A percentile compares a stretch with the other conserved stretches of the same genome.
Evolutionary conservation across 1,140 invertebrate species (phyloP).

Genomic region (Nymphalis io): DNA sequence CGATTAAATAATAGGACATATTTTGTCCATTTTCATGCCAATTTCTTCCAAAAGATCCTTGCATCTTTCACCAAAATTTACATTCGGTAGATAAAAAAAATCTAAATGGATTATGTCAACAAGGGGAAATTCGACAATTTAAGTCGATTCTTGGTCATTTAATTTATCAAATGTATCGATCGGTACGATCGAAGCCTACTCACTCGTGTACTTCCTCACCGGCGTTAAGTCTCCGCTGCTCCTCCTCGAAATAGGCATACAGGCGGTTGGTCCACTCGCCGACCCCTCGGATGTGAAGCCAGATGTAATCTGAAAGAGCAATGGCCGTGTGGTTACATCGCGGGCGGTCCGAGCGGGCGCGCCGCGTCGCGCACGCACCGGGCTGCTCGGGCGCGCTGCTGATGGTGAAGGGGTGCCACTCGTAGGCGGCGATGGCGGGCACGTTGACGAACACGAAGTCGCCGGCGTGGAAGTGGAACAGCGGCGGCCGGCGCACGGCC

Average conservation of each 20-base stretch:
- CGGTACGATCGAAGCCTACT: background rate
- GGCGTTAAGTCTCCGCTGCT: conserved; percentile 87
- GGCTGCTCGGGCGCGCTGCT: conserved; percentile 97
- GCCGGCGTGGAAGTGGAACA: conserved; percentile 94
- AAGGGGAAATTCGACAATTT: background rate
- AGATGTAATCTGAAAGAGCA: conserved; percentile 87
- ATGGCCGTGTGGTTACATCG: background rate
- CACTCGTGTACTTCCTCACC: conserved; percentile 36
- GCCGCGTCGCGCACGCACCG: conserved; percentile 85
- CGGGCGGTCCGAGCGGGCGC: too few relatives aligned
- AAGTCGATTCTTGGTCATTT: background rate
- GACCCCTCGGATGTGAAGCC: conserved; percentile 95
- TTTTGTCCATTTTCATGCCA: too few relatives aligned
- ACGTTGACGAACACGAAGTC: conserved; percentile 98
- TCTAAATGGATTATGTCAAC: too few relatives aligned
- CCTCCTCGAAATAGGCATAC: conserved; percentile 92
- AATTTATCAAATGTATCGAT: too few relatives aligned
- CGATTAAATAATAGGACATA: too few relatives aligned
- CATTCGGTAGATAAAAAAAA: too few relatives aligned
- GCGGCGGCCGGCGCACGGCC: conserved; percentile 91
- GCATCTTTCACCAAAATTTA: too few relatives aligned
- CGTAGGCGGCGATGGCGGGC: conserved; percentile 94
- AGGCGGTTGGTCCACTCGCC: conserved; percentile 97
- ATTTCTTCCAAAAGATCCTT: too few relatives aligned
- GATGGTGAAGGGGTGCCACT: conserved; percentile 99